These are phyloP conservation scores for Chionomys nivalis DNA, from an alignment of 2,113 vertebrate species.

Conservation along the genomic window DNA sequence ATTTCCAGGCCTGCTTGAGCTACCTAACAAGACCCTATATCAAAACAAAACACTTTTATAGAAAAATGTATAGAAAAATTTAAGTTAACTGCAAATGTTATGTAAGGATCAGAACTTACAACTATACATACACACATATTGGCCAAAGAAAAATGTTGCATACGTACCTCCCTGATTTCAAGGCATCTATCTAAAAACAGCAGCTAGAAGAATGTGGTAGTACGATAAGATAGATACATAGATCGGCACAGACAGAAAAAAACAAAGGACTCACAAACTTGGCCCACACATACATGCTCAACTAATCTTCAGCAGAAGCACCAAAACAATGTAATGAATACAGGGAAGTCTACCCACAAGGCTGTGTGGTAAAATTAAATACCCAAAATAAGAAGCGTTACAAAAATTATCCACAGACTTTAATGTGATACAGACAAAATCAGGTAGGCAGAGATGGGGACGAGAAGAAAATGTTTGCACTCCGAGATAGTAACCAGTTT, in stretches of 20 bases:
- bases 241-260: neutral
- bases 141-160: neutral
- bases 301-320: neutral
- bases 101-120: neutral
- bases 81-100: neutral
- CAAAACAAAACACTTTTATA: neutral
- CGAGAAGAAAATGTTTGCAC: neutral
- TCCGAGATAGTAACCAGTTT: neutral
- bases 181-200: neutral
- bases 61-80: slow-evolving; percentile 5
- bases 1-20: neutral
- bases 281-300: neutral
- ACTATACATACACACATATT: neutral
- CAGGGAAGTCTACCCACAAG: neutral
- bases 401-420: neutral
- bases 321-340: neutral
- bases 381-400: neutral
- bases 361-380: neutral
- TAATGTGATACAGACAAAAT: neutral
- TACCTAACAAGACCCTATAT: neutral
- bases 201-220: neutral
- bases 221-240: neutral
- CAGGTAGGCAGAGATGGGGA: too few relatives aligned
- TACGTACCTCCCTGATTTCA: neutral
- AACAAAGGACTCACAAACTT: slow-evolving; percentile 7